Evolutionary conservation across 1,140 invertebrate species (phyloP).

Genomic region (Tetramorium alpestre): DNA sequence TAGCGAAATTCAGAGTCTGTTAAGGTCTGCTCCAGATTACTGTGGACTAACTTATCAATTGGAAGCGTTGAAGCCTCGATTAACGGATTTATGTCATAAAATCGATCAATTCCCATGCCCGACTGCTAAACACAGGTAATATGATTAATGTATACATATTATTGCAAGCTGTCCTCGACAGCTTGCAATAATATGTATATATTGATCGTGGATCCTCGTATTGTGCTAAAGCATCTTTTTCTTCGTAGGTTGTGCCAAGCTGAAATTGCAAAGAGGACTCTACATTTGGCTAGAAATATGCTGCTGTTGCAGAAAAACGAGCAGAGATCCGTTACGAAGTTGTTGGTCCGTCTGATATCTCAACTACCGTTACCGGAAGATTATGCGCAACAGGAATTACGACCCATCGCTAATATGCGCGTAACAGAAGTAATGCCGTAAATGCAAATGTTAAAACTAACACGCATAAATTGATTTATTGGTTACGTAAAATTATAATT

Average conservation of each 20-base stretch:
- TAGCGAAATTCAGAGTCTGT: slow-evolving; percentile 84
- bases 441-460: not conserved
- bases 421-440: slow-evolving; percentile 75
- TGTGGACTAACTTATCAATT: slow-evolving; percentile 86
- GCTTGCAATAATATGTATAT: too few relatives aligned
- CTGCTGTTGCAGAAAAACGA: slow-evolving; percentile 84
- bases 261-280: slow-evolving; percentile 88
- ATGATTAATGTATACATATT: not conserved
- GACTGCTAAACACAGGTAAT: slow-evolving; percentile 88
- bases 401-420: slow-evolving; percentile 82
- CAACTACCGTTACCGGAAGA: slow-evolving; percentile 89
- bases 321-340: slow-evolving; percentile 77
- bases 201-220: not conserved
- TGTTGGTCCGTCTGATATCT: slow-evolving; percentile 86
- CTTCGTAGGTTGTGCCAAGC: slow-evolving; percentile 87
- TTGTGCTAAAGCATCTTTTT: not conserved
- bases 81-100: slow-evolving; percentile 88
- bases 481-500: not conserved
- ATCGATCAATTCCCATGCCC: slow-evolving; percentile 88
- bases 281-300: slow-evolving; percentile 86
- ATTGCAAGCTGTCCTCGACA: not conserved
- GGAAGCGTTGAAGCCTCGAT: slow-evolving; percentile 88
- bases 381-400: slow-evolving; percentile 88
- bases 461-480: slow-evolving; percentile 16
- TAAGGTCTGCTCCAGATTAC: slow-evolving; percentile 73